Conservation (phyloP, 1,140 invertebrate species). For the Apis cerana region DNA sequence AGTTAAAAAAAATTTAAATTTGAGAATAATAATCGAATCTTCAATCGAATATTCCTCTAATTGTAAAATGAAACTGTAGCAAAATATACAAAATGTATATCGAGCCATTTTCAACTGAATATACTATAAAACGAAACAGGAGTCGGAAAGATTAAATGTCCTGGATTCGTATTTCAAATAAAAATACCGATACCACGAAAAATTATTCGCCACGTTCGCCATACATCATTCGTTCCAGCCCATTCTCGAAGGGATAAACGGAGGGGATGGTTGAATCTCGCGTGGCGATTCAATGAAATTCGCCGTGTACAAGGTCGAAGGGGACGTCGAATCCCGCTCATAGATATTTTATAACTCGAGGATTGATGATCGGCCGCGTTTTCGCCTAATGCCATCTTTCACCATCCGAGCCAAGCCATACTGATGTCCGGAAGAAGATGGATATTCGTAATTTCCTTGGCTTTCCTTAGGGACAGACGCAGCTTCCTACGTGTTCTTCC, state of each 20-base stretch:
- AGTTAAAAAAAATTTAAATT: too few relatives aligned
- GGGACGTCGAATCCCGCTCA: conserved; percentile 37
- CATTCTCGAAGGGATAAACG: not conserved
- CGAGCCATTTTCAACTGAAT: not conserved
- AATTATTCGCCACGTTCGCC: not conserved
- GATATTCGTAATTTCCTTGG: conserved; percentile 73
- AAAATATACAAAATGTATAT: too few relatives aligned
- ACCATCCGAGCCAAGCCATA: conserved; percentile 27
- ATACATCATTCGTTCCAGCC: not conserved
- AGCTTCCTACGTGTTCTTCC: conserved; percentile 1
- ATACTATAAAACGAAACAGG: not conserved
- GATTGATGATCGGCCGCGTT: conserved; percentile 70
- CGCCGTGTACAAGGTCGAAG: conserved; percentile 29
- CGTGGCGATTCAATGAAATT: not conserved
- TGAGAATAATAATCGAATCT: too few relatives aligned
- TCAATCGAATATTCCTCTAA: too few relatives aligned
- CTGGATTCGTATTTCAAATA: not conserved
- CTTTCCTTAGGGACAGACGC: not conserved
- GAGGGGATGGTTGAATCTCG: conserved; percentile 2
- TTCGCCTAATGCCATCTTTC: conserved; percentile 64
- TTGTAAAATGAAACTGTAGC: too few relatives aligned
- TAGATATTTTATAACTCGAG: conserved; percentile 66
- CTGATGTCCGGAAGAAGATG: conserved; percentile 69
- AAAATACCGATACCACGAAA: not conserved
- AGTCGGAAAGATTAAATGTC: not conserved